Base-by-base conservation (phyloP, 2,113 vertebrate species). In the Chiloscyllium plagiosum region DNA sequence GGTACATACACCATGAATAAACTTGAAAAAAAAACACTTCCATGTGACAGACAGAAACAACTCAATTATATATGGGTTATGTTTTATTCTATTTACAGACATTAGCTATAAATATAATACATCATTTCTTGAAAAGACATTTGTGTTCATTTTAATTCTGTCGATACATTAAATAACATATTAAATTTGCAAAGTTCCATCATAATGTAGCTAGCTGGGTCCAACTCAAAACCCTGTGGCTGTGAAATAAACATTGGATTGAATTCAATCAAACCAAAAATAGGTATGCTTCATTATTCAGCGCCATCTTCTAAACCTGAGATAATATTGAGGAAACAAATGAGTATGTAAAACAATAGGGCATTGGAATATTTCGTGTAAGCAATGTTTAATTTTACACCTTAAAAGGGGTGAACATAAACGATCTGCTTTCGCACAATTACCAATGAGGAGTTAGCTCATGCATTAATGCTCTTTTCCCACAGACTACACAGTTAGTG, bases 71-170 rank as follows among this genome's bases (percentile, higher is more conserved):
- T 97, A 96, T 96, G 96, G 97, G 98, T 98, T 98, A 98, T 97
- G 97, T 98, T 98, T 99, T 99, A 99, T 99, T 98, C 98, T 99
- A 99, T 99, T 98, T 99, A 99, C 99, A 99, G 97, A 98, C 97
- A 98, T 98, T 98, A 98, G 98, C 98, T 99, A 99, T 99, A 99
- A 99, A 99, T 99, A 99, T 99, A 99, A 98, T 99, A 99, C 98
- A 99, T 96, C 24, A 97, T 98, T 98, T 99, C 97, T 98, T 98
- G 98, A 98, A 98, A 99, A 99, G 98, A 95, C 98, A 96, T 97
- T 97, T 95, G 97, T 96, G 97, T 97, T 97, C 96, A 97, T 97
- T 97, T 97, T 97, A 97, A 96, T 98, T 97, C 97, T 98, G 97
- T 97, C 97, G 97, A 97, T 97, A 98, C 97, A 98, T 97, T 97